Evolutionary conservation across 2,113 vertebrate genomes (phyloP).

Genomic region (Periophthalmodon schlosseri): DNA sequence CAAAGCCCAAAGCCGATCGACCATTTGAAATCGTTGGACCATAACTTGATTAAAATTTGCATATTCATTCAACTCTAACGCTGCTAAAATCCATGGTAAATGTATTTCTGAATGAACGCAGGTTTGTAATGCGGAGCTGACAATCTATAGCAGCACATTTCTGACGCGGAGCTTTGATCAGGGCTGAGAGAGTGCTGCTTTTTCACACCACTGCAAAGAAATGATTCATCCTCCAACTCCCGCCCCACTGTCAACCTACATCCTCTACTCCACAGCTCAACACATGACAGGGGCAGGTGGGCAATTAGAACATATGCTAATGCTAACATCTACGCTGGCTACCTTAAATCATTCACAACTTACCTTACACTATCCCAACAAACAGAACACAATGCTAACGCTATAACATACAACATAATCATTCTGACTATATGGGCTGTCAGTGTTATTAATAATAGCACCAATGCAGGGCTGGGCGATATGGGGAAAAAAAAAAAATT

Average conservation of each 20-base stretch:
- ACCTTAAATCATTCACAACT: background rate
- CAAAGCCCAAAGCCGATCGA: background rate
- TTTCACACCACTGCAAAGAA: constrained; percentile 43
- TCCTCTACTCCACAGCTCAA: background rate
- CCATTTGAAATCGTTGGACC: background rate
- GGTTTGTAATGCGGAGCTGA: constrained; percentile 10
- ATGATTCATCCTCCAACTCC: constrained; percentile 48
- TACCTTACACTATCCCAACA: too few species aligned
- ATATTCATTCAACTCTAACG: too few species aligned
- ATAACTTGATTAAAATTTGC: background rate
- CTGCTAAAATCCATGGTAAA: background rate
- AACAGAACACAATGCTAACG: too few species aligned
- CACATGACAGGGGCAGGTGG: background rate
- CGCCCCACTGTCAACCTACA: constrained; percentile 9
- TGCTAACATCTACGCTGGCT: background rate
- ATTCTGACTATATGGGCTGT: background rate
- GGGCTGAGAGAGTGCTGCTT: constrained; percentile 18
- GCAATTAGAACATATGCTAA: background rate
- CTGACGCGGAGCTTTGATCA: constrained; percentile 52
- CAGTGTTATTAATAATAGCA: too few species aligned
- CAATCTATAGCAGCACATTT: background rate
- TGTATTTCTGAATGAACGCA: background rate
- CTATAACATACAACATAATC: background rate
- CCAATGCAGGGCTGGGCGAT: too few species aligned
- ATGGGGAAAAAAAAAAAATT: too few species aligned